Base-by-base conservation (phyloP, 2,113 vertebrate genomes). In the Lates calcarifer region DNA sequence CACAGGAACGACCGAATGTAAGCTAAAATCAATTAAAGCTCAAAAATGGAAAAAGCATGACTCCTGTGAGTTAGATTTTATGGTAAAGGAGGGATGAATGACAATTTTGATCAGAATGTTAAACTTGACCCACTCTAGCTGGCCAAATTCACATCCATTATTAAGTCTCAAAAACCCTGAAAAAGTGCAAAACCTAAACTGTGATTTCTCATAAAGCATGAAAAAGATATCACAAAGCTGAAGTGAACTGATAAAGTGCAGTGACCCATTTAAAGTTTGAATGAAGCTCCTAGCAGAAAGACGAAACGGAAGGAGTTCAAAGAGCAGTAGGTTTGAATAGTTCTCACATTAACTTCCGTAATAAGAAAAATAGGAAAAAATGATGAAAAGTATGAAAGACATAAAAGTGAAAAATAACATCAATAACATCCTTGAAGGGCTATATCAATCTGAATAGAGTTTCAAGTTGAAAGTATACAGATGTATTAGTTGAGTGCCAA, bases 211-310 rank as follows among this genome's bases (percentile, higher is more conserved):
- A 35, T 35, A 61, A 65, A 26, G 31, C 33, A 12, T 22, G 22
- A 83, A 41, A 72, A 20, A 65, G 41, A 15, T 22, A 29, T 58
- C 12, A 33, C 10, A 37, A 45, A 66, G 66, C 47, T 41, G 55
- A 63, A 47, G 28, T 8, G 35, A 0, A 35, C 20, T 24, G 69
- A 33, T 83, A 37, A 69, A 73, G 67, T 45, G 35, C 3, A 69
- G 22, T 39, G 77, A 87, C 77, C 72, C 68, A 77, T 79, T 83
- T 81, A 45, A 77, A 69, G 81, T 64, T n/a, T 57, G 41, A 77
- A 56, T 6, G 20, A 39, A 33, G 61, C 29, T 67, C 12, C n/a
- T n/a, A n/a, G n/a, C n/a, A n/a, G n/a, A n/a, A 29, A 41, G 67
- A 43, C n/a, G n/a, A 31, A 51, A 24, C 2, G 39, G 39, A 12